These are phyloP conservation scores for Clangula hyemalis DNA, from an alignment of 2,797 vertebrate genomes.

Conservation along the genomic window DNA sequence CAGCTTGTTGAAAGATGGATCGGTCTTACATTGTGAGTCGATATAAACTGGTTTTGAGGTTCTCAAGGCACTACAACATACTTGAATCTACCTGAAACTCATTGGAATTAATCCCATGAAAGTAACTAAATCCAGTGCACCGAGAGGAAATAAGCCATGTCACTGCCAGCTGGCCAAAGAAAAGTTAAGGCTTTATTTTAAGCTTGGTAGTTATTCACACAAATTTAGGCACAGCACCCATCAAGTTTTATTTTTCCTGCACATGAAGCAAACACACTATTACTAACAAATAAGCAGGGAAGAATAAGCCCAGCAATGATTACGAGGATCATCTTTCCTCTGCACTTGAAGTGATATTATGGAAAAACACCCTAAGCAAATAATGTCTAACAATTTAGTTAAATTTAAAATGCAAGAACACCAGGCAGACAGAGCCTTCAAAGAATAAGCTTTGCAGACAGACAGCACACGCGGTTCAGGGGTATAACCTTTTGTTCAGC, in stretches of 20 bases:
- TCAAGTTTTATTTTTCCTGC: not conserved
- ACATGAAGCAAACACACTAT: not conserved
- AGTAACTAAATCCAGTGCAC: not conserved
- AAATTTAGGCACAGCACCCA: not conserved
- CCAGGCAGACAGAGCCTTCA: not conserved
- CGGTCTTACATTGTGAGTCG: rapidly evolving
- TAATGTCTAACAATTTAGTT: not conserved
- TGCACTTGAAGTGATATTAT: not conserved
- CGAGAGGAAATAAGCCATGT: not conserved
- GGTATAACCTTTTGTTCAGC: not conserved
- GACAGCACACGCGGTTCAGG: not conserved
- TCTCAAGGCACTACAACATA: not conserved
- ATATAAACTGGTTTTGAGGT: rapidly evolving
- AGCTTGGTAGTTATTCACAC: not conserved
- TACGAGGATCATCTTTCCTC: not conserved
- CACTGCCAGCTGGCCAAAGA: not conserved
- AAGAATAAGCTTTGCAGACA: not conserved
- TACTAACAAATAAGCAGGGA: not conserved
- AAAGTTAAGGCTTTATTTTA: not conserved
- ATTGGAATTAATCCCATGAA: rapidly evolving
- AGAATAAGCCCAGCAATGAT: not conserved
- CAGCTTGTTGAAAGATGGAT: not conserved
- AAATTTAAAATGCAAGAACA: not conserved
- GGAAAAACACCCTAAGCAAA: not conserved
- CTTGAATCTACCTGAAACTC: not conserved